Base-by-base conservation (phyloP, 2,113 vertebrate species). In the Panurus biarmicus region DNA sequence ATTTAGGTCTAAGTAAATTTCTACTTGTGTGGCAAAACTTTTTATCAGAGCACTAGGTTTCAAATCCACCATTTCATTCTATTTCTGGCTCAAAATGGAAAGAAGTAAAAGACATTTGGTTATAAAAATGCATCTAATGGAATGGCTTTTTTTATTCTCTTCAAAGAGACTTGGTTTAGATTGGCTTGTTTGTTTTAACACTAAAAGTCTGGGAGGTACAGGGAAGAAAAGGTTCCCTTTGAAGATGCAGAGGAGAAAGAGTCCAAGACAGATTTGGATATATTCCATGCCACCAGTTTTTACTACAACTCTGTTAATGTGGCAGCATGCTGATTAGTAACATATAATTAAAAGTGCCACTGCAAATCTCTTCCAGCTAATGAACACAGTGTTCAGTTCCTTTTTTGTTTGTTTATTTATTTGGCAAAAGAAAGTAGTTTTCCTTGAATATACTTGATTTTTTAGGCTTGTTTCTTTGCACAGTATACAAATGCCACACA, bases 261-360 rank as follows among this genome's bases (percentile, higher is more conserved):
- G 85, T 95, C 95, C 91, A 96, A 94, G 91, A 85, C 47, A 94
- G 64, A 93, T 95, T 91, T 95, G 87, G 93, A 96, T 83, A 74
- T 93, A 87, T 91, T 95, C 91, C 95, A 96, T 95, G 89, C 78
- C 82, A 93, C 81, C 85, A 79, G 89, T 88, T 94, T 95, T 95
- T 95, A 96, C 93, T 93, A 93, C 87, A 88, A 83, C 60, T 90
- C 85, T 88, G 82, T 94, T 95, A 95, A 95, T 95, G 94, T 14
- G 89, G 95, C 93, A 93, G 90, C 93, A 94, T 97, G 94, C 94
- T 95, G 96, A 95, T 97, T 96, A 97, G 94, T 95, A 94, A 93
- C 87, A 81, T 93, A 71, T 91, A 95, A 97, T 96, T 95, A 94
- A 93, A 95, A 79, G 93, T 95, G 91, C 91, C 90, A 94, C 85